Evolutionary conservation across 2,113 vertebrate species (phyloP).

Genomic region (Myrmecobius fasciatus): DNA sequence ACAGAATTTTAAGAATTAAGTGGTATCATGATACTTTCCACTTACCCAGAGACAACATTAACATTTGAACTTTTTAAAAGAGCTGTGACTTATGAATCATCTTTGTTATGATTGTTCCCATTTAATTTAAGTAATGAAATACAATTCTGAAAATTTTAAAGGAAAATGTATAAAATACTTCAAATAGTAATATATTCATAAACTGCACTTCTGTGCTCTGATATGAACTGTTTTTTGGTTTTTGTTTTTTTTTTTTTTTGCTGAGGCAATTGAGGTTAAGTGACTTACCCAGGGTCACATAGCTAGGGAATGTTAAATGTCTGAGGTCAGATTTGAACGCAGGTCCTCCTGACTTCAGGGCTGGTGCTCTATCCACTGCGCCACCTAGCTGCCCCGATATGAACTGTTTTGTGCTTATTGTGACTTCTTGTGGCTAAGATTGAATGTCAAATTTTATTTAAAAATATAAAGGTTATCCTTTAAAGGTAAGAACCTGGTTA

Average conservation of each 20-base stretch:
- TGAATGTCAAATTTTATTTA: conserved; percentile 62
- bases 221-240: conserved; percentile 76
- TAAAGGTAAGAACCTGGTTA: conserved; percentile 56
- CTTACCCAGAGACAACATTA: conserved; percentile 61
- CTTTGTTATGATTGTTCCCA: conserved; percentile 44
- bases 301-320: no score
- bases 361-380: no score
- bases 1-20: conserved; percentile 64
- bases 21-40: conserved; percentile 44
- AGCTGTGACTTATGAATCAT: conserved; percentile 65
- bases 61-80: conserved; percentile 74
- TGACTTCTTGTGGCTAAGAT: conserved; percentile 68
- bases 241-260: no score
- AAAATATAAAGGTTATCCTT: conserved; percentile 64
- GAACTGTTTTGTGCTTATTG: conserved; percentile 73
- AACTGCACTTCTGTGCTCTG: conserved; percentile 76
- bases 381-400: conserved; percentile 76
- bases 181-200: conserved; percentile 63
- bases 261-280: no score
- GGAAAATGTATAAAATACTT: conserved; percentile 51
- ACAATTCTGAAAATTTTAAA: conserved; percentile 60
- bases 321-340: no score
- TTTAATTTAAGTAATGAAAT: conserved; percentile 68
- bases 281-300: no score
- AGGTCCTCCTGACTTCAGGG: no score